Conservation (phyloP, 92 coral and sea anemone genomes). For the Palythoa grandis region DNA sequence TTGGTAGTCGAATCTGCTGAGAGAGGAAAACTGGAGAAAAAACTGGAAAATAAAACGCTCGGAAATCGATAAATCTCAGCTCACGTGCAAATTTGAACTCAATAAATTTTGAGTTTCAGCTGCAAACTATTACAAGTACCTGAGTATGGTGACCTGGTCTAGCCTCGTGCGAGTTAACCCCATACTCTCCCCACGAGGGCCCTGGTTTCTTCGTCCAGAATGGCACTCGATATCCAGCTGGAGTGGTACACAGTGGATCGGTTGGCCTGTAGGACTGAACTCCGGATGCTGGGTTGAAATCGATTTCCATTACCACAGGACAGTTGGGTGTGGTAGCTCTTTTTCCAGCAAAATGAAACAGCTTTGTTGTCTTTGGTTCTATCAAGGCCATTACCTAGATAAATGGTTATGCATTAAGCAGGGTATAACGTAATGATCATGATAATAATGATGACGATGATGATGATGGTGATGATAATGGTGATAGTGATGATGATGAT, state of each 20-base stretch:
- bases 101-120: too few relatives aligned
- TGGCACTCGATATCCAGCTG: slow-evolving; percentile 31
- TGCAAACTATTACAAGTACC: slow-evolving; percentile 8
- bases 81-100: background rate
- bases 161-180: slow-evolving; percentile 55
- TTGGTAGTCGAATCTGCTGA: too few relatives aligned
- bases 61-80: too few relatives aligned
- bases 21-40: too few relatives aligned
- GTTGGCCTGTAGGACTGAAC: slow-evolving; percentile 34
- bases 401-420: background rate
- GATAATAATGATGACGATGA: background rate
- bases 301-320: slow-evolving; percentile 38
- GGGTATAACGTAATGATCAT: background rate
- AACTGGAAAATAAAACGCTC: too few relatives aligned
- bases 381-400: slow-evolving; percentile 38
- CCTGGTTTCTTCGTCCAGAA: slow-evolving; percentile 49
- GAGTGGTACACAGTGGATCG: slow-evolving; percentile 29
- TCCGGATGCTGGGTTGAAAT: slow-evolving; percentile 43
- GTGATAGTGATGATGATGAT: too few relatives aligned
- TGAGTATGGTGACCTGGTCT: slow-evolving; percentile 69
- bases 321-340: slow-evolving; percentile 58
- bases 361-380: slow-evolving; percentile 37
- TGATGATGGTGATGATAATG: too few relatives aligned
- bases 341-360: slow-evolving; percentile 51
- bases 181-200: slow-evolving; percentile 42